Percentiles rank a stretch among this genome's conserved stretches.
phyloP scores from a whole-genome alignment of 2,888 invertebrate genomes.

The Argyra leucocephala region DNA sequence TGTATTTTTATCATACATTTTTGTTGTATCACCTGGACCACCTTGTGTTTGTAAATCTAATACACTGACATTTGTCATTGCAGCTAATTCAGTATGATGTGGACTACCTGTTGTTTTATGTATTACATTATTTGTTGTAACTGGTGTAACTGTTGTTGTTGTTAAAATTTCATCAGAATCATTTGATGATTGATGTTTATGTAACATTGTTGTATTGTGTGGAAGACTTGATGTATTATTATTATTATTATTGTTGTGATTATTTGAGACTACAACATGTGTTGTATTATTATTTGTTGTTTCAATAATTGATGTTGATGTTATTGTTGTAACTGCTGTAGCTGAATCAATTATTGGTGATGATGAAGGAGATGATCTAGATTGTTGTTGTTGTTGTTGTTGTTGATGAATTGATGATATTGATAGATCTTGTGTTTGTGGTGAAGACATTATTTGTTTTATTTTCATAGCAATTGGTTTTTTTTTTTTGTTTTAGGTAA shows the following conservation, averaged over 20 bases:
- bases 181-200: slow-evolving; percentile 6
- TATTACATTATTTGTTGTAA: slow-evolving; percentile 32
- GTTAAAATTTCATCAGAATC: slow-evolving; percentile 12
- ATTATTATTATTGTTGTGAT: neutral
- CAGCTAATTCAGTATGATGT: slow-evolving; percentile 69
- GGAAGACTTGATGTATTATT: neutral
- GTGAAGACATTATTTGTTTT: slow-evolving; percentile 26
- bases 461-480: neutral
- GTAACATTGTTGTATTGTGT: slow-evolving; percentile 8
- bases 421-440: slow-evolving; percentile 28
- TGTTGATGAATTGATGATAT: slow-evolving; percentile 28
- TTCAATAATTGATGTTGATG: neutral
- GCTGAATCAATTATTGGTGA: slow-evolving; percentile 12
- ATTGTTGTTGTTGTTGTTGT: slow-evolving; percentile 26
- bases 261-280: neutral
- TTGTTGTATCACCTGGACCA: slow-evolving; percentile 33
- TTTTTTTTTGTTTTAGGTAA: no score
- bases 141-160: slow-evolving; percentile 29
- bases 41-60: slow-evolving; percentile 51
- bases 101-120: slow-evolving; percentile 51
- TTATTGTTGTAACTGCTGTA: slow-evolving; percentile 12
- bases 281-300: neutral
- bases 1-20: slow-evolving; percentile 42
- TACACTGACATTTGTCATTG: slow-evolving; percentile 80
- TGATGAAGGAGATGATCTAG: slow-evolving; percentile 29